Percentiles rank a stretch among this genome's conserved stretches.
phyloP scores from a whole-genome alignment of 64 coral and sea anemone species.

The Montipora foliosa region DNA sequence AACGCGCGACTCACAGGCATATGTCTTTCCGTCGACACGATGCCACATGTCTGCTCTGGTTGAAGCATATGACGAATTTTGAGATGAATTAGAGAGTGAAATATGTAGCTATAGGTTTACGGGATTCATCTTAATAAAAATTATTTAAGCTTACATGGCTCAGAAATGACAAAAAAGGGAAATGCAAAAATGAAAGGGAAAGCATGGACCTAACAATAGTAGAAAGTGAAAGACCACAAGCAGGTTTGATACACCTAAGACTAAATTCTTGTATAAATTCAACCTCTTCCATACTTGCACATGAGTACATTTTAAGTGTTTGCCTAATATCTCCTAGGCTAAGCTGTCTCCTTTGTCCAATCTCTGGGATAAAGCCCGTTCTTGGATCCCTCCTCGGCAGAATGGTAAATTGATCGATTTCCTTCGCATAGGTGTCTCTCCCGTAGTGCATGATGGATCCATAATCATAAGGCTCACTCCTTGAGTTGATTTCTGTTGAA shows the following conservation, averaged over 20 bases:
- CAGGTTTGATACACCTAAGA: background rate
- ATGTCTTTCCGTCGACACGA: too few species aligned
- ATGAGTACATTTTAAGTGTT: conserved; percentile 88
- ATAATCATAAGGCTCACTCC: conserved; percentile 86
- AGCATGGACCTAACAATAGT: too few species aligned
- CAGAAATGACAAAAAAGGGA: too few species aligned
- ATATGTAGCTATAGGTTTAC: too few species aligned
- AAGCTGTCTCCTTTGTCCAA: conserved; percentile 89
- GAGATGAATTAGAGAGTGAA: too few species aligned
- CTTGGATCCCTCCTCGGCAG: conserved; percentile 53
- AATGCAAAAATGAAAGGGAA: too few species aligned
- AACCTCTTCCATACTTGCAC: conserved; percentile 69
- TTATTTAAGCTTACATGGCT: too few species aligned
- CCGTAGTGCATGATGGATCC: conserved; percentile 98
- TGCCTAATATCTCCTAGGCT: conserved; percentile 90
- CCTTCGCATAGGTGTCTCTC: conserved; percentile 79
- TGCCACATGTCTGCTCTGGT: too few species aligned
- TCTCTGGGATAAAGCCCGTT: conserved; percentile 54
- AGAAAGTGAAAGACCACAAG: too few species aligned
- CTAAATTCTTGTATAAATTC: background rate
- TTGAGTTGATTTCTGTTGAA: conserved; percentile 75
- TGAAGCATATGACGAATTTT: too few species aligned
- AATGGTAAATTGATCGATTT: conserved; percentile 70
- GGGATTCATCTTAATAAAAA: too few species aligned
- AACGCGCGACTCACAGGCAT: too few species aligned